Base-by-base conservation (phyloP, 2,113 vertebrate genomes). In the Scartelaos histophorus region DNA sequence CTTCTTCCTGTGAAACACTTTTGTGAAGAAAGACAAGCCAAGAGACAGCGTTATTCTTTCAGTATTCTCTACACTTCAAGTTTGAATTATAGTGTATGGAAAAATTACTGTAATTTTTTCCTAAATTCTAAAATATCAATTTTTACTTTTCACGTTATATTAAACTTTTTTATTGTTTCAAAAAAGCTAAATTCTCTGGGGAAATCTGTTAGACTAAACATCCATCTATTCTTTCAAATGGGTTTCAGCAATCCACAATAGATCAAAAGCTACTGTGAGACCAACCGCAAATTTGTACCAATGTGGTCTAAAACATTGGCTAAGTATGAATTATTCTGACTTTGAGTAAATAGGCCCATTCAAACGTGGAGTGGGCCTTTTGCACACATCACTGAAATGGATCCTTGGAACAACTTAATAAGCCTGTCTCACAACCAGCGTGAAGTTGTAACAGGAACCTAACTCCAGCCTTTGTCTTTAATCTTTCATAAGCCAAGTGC, bases 251-350 rank as follows among this genome's bases (percentile, higher is more conserved):
- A 72, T 67, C 70, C 76, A 47, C 46, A 61, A 29, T 79, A 85
- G 64, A 66, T 65, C 83, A 77, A 75, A 71, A 78, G 69, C 51
- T 71, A 67, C 69, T 76, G 57, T 43, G 67, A 45, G 85, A 84
- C 83, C 83, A 73, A 84, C 83, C 81, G n/a, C 75, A 38, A 70
- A 34, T 64, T 75, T 87, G 47, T 83, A 84, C 80, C 85, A 68
- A 81, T 82, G 69, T 67, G 49, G 19, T 76, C 83, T 67, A 76
- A 83, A 79, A 73, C 35, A 65, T 13, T 43, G 29, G 71, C 67
- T 68, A 74, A 35, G 61, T 64, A 34, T 73, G 70, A 70, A 76
- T 38, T 24, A 38, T 62, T 73, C 35, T 72, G 47, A 49, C 22
- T 73, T 25, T 69, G 61, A 64, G 17, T 38, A 16, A 38, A 34